phyloP scores from a whole-genome alignment of 2,113 vertebrate species.

The Pavo muticus region DNA sequence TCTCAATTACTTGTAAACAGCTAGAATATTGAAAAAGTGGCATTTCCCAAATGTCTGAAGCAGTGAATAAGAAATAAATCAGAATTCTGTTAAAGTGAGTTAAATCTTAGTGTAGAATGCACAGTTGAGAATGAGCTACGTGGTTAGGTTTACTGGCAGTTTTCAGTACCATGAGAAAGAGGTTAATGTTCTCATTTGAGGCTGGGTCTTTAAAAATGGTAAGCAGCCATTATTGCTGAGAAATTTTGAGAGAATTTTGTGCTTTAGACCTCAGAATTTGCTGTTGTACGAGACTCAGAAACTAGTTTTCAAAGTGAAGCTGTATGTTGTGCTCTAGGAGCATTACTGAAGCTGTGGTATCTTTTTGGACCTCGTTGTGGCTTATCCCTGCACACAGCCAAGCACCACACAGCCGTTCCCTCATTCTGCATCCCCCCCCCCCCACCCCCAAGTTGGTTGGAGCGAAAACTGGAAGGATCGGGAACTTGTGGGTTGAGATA shows the following conservation, averaged over 20 bases:
- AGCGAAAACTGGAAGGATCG: not conserved
- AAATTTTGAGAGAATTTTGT: not conserved
- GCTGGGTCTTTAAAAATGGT: not conserved
- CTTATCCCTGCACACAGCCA: not conserved
- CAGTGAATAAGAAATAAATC: not conserved
- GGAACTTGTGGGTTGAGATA: not conserved
- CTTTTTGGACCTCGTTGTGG: not conserved
- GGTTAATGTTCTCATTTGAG: not conserved
- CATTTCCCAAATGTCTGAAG: not conserved
- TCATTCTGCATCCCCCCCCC: not conserved
- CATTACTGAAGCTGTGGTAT: not conserved
- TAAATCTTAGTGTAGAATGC: not conserved
- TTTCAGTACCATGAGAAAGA: not conserved
- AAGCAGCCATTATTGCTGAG: not conserved
- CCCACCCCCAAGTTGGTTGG: not conserved
- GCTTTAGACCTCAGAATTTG: not conserved
- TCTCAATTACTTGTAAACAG: not conserved
- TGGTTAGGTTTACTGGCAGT: not conserved
- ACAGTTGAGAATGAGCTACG: accelerated
- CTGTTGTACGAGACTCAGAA: not conserved
- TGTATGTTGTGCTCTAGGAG: not conserved
- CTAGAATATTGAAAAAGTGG: not conserved
- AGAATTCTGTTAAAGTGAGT: not conserved
- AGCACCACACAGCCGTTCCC: not conserved
- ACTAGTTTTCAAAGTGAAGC: not conserved